phyloP scores from a whole-genome alignment of 92 coral and sea anemone genomes.

The Hydrozoanthus gracilis region DNA sequence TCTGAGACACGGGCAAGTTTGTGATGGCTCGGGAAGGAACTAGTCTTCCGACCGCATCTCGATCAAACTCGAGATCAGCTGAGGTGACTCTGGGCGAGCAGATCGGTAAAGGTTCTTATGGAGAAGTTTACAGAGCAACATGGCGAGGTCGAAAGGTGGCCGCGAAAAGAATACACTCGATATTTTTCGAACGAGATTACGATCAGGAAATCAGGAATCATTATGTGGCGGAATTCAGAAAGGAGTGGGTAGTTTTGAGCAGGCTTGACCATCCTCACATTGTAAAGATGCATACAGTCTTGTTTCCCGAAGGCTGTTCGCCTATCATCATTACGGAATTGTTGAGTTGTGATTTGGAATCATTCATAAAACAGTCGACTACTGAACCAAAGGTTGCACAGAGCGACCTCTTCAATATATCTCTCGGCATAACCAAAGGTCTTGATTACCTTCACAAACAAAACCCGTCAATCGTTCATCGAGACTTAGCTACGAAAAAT shows the following conservation, averaged over 20 bases:
- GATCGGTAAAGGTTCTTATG: constrained; percentile 83
- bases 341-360: constrained; percentile 71
- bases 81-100: constrained; percentile 46
- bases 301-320: constrained; percentile 62
- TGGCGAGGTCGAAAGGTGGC: constrained; percentile 78
- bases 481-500: constrained; percentile 82
- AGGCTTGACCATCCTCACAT: constrained; percentile 76
- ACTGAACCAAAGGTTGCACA: constrained; percentile 66
- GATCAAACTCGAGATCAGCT: background rate
- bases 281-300: constrained; percentile 66
- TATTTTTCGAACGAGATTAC: constrained; percentile 60
- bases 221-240: constrained; percentile 54
- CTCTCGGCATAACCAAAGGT: constrained; percentile 71
- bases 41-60: background rate
- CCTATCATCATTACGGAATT: constrained; percentile 82
- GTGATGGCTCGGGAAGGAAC: constrained; percentile 12
- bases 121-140: constrained; percentile 74
- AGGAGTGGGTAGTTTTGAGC: constrained; percentile 73
- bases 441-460: constrained; percentile 74
- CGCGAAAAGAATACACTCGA: constrained; percentile 71
- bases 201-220: constrained; percentile 58
- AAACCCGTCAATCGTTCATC: constrained; percentile 67
- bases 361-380: constrained; percentile 56
- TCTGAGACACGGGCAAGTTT: background rate
- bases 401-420: constrained; percentile 50